phyloP scores from a whole-genome alignment of 2,797 vertebrate species.

The Anabacerthia variegaticeps region DNA sequence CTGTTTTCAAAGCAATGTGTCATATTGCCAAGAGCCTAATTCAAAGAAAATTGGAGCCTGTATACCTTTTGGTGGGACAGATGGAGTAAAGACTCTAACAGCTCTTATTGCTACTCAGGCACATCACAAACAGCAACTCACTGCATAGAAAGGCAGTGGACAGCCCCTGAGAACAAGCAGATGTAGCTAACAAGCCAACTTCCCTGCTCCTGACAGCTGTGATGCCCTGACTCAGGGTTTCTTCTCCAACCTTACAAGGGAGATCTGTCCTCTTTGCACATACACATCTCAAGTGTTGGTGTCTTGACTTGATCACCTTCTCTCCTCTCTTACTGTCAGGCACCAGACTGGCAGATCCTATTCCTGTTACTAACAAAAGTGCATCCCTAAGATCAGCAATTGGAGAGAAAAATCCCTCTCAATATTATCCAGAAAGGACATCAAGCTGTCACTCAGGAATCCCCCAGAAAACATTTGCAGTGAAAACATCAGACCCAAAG shows the following conservation, averaged over 20 bases:
- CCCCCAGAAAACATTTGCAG: not conserved
- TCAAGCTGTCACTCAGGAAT: not conserved
- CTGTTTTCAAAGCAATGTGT: not conserved
- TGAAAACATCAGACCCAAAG: not conserved
- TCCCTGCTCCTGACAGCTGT: fast-evolving
- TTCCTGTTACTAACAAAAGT: not conserved
- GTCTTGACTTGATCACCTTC: not conserved
- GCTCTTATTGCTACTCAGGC: not conserved
- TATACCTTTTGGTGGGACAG: not conserved
- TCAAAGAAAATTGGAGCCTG: not conserved
- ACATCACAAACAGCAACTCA: not conserved
- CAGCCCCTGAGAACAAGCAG: not conserved
- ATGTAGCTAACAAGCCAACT: not conserved
- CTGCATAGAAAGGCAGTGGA: not conserved
- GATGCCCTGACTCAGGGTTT: not conserved
- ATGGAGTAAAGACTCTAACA: not conserved
- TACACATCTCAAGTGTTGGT: fast-evolving
- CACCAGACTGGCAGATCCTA: not conserved
- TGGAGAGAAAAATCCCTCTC: not conserved
- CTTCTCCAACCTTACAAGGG: not conserved
- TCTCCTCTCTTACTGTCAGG: not conserved
- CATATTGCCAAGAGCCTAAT: not conserved
- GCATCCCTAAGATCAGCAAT: not conserved
- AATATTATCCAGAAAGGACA: not conserved
- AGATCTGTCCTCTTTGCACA: not conserved